These are phyloP conservation scores for Tethya wilhelma DNA, from an alignment of 37 sponge, comb jelly and placozoan species.

Conservation along the genomic window DNA sequence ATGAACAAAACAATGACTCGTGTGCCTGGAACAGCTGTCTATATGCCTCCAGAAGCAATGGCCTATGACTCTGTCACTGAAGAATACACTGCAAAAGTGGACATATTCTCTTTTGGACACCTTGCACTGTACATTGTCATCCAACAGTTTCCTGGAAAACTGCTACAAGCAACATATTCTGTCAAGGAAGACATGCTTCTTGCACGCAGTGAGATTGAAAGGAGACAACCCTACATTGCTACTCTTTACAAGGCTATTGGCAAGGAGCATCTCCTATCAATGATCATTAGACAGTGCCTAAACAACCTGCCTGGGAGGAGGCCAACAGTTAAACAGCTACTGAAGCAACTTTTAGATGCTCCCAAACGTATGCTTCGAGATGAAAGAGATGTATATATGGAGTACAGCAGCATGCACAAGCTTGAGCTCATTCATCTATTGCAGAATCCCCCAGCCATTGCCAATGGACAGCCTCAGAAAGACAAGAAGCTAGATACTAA, in stretches of 20 bases:
- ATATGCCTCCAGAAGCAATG: slow-evolving; percentile 34
- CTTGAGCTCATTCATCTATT: too few relatives aligned
- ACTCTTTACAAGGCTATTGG: not conserved
- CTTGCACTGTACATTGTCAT: slow-evolving; percentile 14
- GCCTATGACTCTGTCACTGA: not conserved
- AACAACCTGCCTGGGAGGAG: slow-evolving; percentile 1
- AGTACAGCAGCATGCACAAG: too few relatives aligned
- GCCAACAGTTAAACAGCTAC: not conserved
- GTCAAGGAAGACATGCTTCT: not conserved
- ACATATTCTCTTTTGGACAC: slow-evolving; percentile 37
- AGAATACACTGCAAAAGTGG: not conserved
- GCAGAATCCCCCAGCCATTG: not conserved
- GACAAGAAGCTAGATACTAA: too few relatives aligned
- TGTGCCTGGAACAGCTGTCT: slow-evolving; percentile 9
- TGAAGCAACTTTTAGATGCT: too few relatives aligned
- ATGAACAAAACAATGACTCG: slow-evolving; percentile 11
- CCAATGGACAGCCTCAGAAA: too few relatives aligned
- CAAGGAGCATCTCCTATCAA: not conserved
- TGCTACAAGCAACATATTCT: slow-evolving; percentile 18
- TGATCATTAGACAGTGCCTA: slow-evolving; percentile 4
- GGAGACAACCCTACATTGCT: slow-evolving; percentile 9
- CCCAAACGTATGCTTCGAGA: too few relatives aligned
- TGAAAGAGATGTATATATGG: too few relatives aligned
- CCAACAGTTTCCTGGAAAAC: not conserved
- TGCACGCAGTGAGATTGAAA: slow-evolving; percentile 13